A percentile compares a stretch with the other conserved stretches of the same genome.
phyloP scores from a whole-genome alignment of 2,888 invertebrate species.

The Hartigia nigra region DNA sequence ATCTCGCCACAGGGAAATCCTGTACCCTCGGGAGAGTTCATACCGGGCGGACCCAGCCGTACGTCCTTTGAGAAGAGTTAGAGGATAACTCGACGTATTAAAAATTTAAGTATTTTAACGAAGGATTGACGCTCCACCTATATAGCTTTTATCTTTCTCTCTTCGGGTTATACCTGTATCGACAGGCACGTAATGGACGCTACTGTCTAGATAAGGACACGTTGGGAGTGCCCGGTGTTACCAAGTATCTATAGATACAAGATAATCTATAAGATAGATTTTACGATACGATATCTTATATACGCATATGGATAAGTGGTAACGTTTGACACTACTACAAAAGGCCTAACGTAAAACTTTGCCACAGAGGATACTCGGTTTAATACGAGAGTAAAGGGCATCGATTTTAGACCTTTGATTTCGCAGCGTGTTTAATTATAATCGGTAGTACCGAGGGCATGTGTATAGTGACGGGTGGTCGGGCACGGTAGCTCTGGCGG shows the following conservation, averaged over 20 bases:
- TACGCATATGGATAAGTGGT: neutral
- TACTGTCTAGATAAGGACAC: neutral
- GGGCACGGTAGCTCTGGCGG: conserved; percentile 1
- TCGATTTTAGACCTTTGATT: conserved; percentile 19
- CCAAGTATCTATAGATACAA: too few relatives aligned
- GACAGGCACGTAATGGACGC: too few relatives aligned
- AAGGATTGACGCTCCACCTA: too few relatives aligned
- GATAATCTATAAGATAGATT: neutral
- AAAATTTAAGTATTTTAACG: too few relatives aligned
- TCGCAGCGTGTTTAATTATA: conserved; percentile 41
- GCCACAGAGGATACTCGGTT: neutral
- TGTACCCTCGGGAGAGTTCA: neutral
- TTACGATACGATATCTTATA: neutral
- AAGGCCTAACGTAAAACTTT: neutral
- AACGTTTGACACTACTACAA: neutral
- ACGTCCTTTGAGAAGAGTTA: neutral
- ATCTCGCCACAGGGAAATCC: conserved; percentile 1
- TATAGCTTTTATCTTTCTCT: too few relatives aligned
- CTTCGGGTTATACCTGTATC: too few relatives aligned
- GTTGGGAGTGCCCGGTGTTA: neutral
- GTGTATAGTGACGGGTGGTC: conserved; percentile 6
- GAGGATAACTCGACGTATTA: too few relatives aligned
- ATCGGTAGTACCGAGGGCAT: conserved; percentile 26
- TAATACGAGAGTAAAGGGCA: neutral
- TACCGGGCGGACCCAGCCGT: neutral